Evolutionary conservation across 2,113 vertebrate species (phyloP), one percentile per base, ranked within the genome.

Genomic region (Atractosteus spatula): DNA sequence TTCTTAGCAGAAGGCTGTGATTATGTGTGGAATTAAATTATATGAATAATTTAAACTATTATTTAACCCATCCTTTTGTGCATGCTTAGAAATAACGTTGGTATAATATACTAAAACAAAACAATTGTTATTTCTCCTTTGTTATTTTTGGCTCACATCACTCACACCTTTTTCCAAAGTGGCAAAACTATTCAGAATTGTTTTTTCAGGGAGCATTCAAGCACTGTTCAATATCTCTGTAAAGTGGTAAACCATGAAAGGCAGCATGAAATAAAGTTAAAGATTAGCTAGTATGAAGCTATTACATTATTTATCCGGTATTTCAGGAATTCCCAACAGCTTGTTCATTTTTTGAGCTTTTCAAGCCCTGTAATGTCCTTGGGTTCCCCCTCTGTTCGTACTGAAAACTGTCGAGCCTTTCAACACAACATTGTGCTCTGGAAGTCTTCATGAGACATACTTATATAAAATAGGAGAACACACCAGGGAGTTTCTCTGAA

Each of bases 391-490:
- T 7, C 55, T 43, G 41, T 57, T 17, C 17, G 41, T 8, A 8
- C 29, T 61, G 66, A 73, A 59, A 41, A 16, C 43, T 10, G 29
- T 13, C 7, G 2, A n/a, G 11, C 7, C 68, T 47, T n/a, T 16
- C 42, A 41, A 57, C 55, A 29, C 55, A 3, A 16, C 7, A 12
- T 74, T 72, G 55, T 56, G 68, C 47, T 57, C 55, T 75, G 71
- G 47, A 84, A 85, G 75, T 55, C 54, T 55, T 78, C 86, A 83
- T 85, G 80, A 89, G 88, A 87, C 82, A 76, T 81, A 29, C 29
- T 29, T 29, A 29, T 29, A 88, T 88, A 91, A 90, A 92, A 92
- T 76, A 84, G 71, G 86, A 92, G 88, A 89, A 88, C 81, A 88
- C 90, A 86, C 81, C 82, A 85, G 90, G 89, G 88, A 78, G 89